Evolutionary conservation across 2,797 vertebrate genomes (phyloP).

Genomic region (Halcyon smyrnensis): DNA sequence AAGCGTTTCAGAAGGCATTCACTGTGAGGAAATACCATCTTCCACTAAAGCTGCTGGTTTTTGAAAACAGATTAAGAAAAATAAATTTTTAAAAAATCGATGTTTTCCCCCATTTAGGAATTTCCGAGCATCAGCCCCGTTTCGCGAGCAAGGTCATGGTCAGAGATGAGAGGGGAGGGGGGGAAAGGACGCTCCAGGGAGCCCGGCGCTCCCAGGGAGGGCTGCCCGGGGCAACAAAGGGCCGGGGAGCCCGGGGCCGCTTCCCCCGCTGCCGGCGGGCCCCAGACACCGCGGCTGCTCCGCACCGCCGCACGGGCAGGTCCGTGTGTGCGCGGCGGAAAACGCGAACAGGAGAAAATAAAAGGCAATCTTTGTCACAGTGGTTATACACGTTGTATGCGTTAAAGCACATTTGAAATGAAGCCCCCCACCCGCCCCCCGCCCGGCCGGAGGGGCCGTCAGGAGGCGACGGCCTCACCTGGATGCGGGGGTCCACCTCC

Average conservation of each 20-base stretch:
- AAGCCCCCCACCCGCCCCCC: neutral
- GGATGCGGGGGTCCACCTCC: conserved; percentile 94
- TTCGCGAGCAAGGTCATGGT: conserved; percentile 6
- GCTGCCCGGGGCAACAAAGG: conserved; percentile 3
- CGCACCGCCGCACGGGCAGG: neutral
- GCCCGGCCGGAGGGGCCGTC: neutral
- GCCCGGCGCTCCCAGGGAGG: neutral
- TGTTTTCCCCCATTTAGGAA: neutral
- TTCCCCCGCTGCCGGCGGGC: neutral
- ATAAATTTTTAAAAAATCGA: too few relatives aligned
- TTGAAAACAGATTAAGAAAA: too few relatives aligned
- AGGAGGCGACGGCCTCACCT: conserved; percentile 77
- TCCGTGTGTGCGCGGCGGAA: too few relatives aligned
- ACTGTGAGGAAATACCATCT: neutral
- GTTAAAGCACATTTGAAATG: too few relatives aligned
- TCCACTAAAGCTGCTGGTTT: neutral
- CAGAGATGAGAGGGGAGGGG: neutral
- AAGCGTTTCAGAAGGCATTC: neutral
- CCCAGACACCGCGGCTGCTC: neutral
- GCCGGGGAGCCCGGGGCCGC: neutral
- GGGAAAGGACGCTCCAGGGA: neutral
- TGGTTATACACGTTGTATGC: too few relatives aligned
- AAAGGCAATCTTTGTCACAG: too few relatives aligned
- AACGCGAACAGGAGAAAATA: too few relatives aligned
- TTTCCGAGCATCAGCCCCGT: neutral